Conservation (phyloP, 2,113 vertebrate species). For the Haemorhous mexicanus region DNA sequence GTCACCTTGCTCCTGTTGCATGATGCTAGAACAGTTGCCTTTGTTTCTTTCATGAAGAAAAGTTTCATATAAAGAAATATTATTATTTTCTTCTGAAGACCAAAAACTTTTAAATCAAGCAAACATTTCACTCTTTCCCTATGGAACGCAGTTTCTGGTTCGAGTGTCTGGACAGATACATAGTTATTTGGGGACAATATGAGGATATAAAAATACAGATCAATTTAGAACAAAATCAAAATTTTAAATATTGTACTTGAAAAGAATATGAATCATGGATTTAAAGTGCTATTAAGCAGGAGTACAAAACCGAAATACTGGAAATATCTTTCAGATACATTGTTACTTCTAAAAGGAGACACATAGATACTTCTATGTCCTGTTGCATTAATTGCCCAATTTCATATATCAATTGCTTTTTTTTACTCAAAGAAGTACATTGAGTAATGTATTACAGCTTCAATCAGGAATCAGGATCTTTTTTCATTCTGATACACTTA, state of each 20-base stretch:
- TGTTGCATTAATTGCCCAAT: neutral
- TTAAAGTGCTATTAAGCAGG: neutral
- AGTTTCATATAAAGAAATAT: neutral
- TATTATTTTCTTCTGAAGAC: neutral
- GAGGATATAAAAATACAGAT: neutral
- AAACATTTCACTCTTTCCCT: neutral
- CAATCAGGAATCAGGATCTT: neutral
- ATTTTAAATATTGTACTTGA: neutral
- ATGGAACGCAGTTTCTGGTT: neutral
- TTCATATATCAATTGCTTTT: neutral
- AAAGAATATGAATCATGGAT: neutral
- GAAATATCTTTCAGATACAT: neutral
- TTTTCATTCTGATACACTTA: neutral
- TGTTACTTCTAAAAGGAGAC: neutral
- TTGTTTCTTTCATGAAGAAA: neutral
- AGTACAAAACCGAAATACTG: neutral
- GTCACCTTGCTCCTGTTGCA: neutral
- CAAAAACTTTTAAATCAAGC: neutral
- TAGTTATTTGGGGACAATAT: neutral
- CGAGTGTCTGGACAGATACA: neutral
- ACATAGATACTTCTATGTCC: neutral
- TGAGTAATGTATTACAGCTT: neutral
- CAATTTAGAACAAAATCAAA: neutral
- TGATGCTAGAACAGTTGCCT: neutral
- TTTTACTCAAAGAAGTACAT: neutral